Conservation (phyloP, 2,888 invertebrate species). For the Vesta saturnalis region DNA sequence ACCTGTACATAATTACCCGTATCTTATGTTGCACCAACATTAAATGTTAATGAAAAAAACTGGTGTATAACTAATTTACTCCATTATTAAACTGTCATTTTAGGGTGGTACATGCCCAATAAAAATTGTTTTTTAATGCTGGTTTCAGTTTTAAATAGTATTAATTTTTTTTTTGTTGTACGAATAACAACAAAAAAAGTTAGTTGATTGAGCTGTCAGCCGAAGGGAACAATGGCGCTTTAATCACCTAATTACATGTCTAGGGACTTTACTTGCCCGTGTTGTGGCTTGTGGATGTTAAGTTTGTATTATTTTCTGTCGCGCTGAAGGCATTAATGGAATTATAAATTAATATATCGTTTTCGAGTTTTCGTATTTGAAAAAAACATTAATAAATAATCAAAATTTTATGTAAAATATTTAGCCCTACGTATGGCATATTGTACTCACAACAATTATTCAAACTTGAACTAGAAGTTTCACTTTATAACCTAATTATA, state of each 20-base stretch:
- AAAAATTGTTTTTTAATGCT: conserved; percentile 62
- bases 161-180: conserved; percentile 55
- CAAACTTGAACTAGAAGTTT: no score
- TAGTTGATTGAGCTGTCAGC: conserved; percentile 62
- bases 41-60: conserved; percentile 39
- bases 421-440: no score
- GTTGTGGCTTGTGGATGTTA: conserved; percentile 51
- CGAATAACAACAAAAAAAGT: conserved; percentile 54
- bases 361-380: no score
- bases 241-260: conserved; percentile 63
- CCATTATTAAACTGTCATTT: conserved; percentile 40
- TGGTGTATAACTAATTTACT: conserved; percentile 29
- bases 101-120: conserved; percentile 49
- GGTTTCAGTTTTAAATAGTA: conserved; percentile 59
- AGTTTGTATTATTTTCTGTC: conserved; percentile 28
- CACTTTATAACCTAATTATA: no score
- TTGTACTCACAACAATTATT: no score
- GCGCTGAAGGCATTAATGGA: conserved; percentile 12
- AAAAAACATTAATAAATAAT: no score
- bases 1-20: conserved; percentile 57
- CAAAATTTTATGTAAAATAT: no score
- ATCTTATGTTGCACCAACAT: conserved; percentile 47
- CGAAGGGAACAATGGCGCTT: conserved; percentile 60
- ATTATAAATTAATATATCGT: conserved; percentile 24
- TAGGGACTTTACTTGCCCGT: conserved; percentile 57